Evolutionary conservation across 2,888 invertebrate genomes (phyloP), one percentile per base, ranked within the genome.

Genomic region (Ichneumoninae sp.): DNA sequence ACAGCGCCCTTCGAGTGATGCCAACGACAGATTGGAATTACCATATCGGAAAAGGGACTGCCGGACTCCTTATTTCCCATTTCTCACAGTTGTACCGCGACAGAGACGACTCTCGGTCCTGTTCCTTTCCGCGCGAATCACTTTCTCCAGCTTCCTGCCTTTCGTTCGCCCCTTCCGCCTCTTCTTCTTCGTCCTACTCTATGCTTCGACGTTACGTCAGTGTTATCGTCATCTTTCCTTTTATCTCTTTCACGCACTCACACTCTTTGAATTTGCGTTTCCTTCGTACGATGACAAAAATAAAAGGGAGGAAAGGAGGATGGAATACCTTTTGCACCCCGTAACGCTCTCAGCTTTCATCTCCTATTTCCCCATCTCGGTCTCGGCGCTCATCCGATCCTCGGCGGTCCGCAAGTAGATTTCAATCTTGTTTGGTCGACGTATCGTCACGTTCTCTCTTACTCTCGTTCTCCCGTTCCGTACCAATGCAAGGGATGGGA

Each of bases 1-100:
- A 57, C 71, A 75, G 44, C 76, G 70, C 81, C 82, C 85, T 87
- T 87, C 88, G 86, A 89, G 87, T 87, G 87, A 88, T 88, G 89
- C 87, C 89, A 88, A 60, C 89, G 89, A 89, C 92, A 91, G 91
- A 92, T 91, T 91, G 90, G 88, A 91, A 92, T 92, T 92, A 92
- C 77, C 86, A 85, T 86, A 83, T 85, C 65, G 79, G 81, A 83
- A 81, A 83, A 82, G 79, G 77, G 81, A 70, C 74, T 69, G 81
- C 78, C 65, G 81, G 83, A 87, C 86, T 85, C 78, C 75, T 83
- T 83, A 86, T 84, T 83, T 83, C 66, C 60, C 83, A 57, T 81
- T 81, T 30, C 78, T 66, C 73, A 52, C 44, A 26, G 26, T 57
- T 57, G 26, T 57, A 57, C 26, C 13, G 26, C 57, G 30, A 68